Evolutionary conservation across 2,888 invertebrate genomes (phyloP).

Genomic region (Lasioglossum calceatum): DNA sequence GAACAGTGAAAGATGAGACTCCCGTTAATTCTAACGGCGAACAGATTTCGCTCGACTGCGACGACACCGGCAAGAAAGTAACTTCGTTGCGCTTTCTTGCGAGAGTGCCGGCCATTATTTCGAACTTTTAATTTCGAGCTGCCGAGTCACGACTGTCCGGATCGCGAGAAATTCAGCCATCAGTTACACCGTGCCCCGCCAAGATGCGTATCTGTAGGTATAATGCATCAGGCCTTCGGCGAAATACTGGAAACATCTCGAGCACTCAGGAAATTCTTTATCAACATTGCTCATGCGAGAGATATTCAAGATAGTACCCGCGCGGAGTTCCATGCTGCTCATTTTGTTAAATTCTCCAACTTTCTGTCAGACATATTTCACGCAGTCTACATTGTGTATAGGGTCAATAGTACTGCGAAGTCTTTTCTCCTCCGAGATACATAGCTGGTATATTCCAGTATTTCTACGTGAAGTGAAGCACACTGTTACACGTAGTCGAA

Average conservation of each 20-base stretch:
- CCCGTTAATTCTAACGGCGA: conserved; percentile 23
- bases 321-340: neutral
- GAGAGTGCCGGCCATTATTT: neutral
- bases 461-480: neutral
- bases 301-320: neutral
- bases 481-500: too few species aligned
- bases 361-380: neutral
- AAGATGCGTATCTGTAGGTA: neutral
- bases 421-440: neutral
- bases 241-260: neutral
- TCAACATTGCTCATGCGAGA: neutral
- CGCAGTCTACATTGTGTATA: neutral
- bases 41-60: conserved; percentile 41
- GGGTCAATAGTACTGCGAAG: neutral
- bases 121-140: conserved; percentile 18
- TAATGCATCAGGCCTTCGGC: neutral
- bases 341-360: neutral
- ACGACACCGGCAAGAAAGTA: conserved; percentile 16
- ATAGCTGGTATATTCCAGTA: neutral
- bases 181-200: neutral
- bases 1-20: conserved; percentile 49
- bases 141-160: neutral
- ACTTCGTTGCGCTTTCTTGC: conserved; percentile 17
- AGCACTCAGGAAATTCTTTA: neutral
- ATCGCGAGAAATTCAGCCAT: neutral